A percentile compares a stretch with the other conserved stretches of the same genome.
Evolutionary conservation across 2,888 invertebrate species (phyloP).

Genomic region (Drepanosiphum platanoidis): DNA sequence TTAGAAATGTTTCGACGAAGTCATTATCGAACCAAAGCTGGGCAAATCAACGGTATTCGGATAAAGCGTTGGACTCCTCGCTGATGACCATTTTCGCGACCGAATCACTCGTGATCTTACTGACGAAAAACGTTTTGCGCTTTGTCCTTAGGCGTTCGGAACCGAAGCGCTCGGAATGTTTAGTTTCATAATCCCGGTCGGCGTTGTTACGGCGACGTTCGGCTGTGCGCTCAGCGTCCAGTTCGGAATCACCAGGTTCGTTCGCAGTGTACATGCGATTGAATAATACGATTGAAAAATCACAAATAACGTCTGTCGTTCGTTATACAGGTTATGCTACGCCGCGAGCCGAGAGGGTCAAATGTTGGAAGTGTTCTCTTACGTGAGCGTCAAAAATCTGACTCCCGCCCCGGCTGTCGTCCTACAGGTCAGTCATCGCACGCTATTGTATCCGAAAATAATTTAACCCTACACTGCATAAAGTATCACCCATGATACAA

Average conservation of each 20-base stretch:
- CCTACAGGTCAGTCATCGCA: conserved; percentile 73
- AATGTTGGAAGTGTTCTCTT: conserved; percentile 81
- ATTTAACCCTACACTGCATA: too few species aligned
- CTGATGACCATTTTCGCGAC: not conserved
- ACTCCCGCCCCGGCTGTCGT: conserved; percentile 86
- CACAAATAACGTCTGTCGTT: conserved; percentile 41
- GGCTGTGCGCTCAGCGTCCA: conserved; percentile 82
- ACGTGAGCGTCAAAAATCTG: conserved; percentile 77
- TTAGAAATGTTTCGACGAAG: too few species aligned
- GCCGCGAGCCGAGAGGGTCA: conserved; percentile 85
- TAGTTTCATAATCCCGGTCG: conserved; percentile 77
- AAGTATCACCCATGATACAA: too few species aligned
- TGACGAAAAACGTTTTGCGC: not conserved
- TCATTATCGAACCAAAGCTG: too few species aligned
- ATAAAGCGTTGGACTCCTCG: too few species aligned
- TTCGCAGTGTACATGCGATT: too few species aligned
- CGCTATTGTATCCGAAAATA: too few species aligned
- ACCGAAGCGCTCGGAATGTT: conserved; percentile 74
- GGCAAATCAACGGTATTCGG: too few species aligned
- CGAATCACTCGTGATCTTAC: too few species aligned
- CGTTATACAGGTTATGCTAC: conserved; percentile 78
- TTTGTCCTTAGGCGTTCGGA: conserved; percentile 71
- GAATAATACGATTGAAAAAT: too few species aligned
- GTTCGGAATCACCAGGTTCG: conserved; percentile 77
- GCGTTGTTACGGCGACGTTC: conserved; percentile 81